Evolutionary conservation across 1,140 invertebrate genomes (phyloP).

Genomic region (Yoshiicerus persimilis): DNA sequence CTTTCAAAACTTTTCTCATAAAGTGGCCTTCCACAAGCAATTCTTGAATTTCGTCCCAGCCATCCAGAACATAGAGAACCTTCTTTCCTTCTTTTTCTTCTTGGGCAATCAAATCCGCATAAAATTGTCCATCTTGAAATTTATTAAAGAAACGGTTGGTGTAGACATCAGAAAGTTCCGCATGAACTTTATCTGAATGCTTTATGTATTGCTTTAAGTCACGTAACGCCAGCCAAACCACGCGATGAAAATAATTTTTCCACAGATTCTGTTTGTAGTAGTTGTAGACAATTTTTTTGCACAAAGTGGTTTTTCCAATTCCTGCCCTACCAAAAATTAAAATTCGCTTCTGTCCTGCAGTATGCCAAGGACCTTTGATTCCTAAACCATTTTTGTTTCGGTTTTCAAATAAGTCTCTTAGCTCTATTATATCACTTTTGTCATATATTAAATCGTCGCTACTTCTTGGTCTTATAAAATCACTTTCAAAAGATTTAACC

Average conservation of each 20-base stretch:
- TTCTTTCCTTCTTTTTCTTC: background rate
- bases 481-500: too few species aligned
- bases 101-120: background rate
- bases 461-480: too few species aligned
- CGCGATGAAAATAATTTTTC: background rate
- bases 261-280: background rate
- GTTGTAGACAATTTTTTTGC: background rate
- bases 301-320: background rate
- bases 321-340: background rate
- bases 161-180: background rate
- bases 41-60: background rate
- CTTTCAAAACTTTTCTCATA: background rate
- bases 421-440: too few species aligned
- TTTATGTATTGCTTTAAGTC: background rate
- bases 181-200: background rate
- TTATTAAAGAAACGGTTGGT: background rate
- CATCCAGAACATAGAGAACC: background rate
- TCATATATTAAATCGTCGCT: too few species aligned
- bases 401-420: too few species aligned
- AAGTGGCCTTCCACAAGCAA: background rate
- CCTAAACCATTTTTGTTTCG: too few species aligned
- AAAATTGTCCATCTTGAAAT: background rate
- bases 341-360: background rate
- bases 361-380: too few species aligned
- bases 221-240: background rate